Percentiles rank a stretch among this genome's conserved stretches.
These are phyloP conservation scores for Knipowitschia caucasica DNA, from an alignment of 2,797 vertebrate species.

Conservation along the genomic window DNA sequence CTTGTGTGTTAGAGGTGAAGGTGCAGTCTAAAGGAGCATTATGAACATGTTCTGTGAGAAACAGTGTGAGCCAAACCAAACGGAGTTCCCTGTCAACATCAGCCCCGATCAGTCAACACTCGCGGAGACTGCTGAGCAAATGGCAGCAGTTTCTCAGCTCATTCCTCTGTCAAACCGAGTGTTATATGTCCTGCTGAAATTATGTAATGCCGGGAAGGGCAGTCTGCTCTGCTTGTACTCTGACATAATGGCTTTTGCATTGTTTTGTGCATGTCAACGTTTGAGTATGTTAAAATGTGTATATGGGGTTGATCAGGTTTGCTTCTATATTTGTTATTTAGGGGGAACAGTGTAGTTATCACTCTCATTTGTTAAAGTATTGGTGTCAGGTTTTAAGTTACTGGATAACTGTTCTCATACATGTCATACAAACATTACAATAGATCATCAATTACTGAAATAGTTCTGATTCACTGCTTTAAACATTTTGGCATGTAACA, in stretches of 20 bases:
- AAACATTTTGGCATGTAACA: too few species aligned
- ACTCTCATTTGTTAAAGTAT: too few species aligned
- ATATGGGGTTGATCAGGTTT: too few species aligned
- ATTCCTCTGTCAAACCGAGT: slow-evolving; percentile 1
- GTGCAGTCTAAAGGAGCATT: slow-evolving; percentile 28
- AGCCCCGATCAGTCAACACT: slow-evolving; percentile 62
- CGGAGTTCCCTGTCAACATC: slow-evolving; percentile 62
- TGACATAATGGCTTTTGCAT: neutral
- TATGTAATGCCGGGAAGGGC: neutral
- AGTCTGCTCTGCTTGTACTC: neutral
- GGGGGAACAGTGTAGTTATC: too few species aligned
- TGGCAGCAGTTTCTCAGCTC: slow-evolving; percentile 33
- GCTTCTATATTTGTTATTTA: too few species aligned
- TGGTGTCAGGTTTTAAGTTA: too few species aligned
- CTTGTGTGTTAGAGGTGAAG: slow-evolving; percentile 6
- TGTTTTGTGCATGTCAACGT: too few species aligned
- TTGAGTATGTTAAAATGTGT: too few species aligned
- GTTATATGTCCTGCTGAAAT: neutral
- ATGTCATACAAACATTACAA: too few species aligned
- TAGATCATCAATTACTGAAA: too few species aligned
- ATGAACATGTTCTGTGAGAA: slow-evolving; percentile 38
- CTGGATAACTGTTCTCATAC: too few species aligned
- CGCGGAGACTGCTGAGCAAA: slow-evolving; percentile 31
- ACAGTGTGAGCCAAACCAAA: slow-evolving; percentile 63
- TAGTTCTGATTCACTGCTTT: too few species aligned